Percentiles rank a stretch among this genome's conserved stretches.
Conservation (phyloP, 2,113 vertebrate species). For the Xerus inauris region DNA sequence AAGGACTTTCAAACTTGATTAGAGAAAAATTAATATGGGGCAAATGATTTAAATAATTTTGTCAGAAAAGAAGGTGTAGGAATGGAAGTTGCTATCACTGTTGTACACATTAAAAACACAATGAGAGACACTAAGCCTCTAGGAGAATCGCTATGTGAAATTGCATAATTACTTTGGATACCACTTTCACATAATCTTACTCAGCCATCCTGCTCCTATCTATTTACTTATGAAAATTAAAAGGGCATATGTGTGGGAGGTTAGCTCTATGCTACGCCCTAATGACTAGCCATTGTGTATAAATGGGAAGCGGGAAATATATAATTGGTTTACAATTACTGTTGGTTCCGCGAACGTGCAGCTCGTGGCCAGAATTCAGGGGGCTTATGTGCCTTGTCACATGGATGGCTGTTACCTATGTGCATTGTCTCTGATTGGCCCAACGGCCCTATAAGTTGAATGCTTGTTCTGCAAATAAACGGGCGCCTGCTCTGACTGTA, state of each 20-base stretch:
- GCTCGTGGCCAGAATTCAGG: too few relatives aligned
- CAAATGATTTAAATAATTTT: neutral
- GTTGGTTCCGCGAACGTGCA: too few relatives aligned
- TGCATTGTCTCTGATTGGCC: too few relatives aligned
- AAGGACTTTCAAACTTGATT: neutral
- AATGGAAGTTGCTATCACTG: neutral
- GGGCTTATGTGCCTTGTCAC: too few relatives aligned
- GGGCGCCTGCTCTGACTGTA: too few relatives aligned
- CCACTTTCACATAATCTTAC: neutral
- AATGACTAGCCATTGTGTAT: too few relatives aligned
- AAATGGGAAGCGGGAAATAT: too few relatives aligned
- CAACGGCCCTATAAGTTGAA: too few relatives aligned
- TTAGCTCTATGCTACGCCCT: too few relatives aligned
- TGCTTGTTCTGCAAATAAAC: too few relatives aligned
- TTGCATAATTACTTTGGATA: neutral
- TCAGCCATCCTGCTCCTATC: neutral
- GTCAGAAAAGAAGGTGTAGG: neutral
- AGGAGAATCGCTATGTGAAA: neutral
- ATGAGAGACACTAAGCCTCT: neutral
- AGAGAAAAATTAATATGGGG: neutral
- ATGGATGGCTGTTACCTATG: too few relatives aligned
- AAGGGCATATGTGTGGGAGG: neutral
- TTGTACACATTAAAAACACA: neutral
- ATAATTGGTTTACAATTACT: too few relatives aligned
- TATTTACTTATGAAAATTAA: neutral